A percentile compares a stretch with the other conserved stretches of the same genome.
These are phyloP conservation scores for Chloroceryle inda DNA, from an alignment of 2,797 vertebrate species.

Conservation along the genomic window DNA sequence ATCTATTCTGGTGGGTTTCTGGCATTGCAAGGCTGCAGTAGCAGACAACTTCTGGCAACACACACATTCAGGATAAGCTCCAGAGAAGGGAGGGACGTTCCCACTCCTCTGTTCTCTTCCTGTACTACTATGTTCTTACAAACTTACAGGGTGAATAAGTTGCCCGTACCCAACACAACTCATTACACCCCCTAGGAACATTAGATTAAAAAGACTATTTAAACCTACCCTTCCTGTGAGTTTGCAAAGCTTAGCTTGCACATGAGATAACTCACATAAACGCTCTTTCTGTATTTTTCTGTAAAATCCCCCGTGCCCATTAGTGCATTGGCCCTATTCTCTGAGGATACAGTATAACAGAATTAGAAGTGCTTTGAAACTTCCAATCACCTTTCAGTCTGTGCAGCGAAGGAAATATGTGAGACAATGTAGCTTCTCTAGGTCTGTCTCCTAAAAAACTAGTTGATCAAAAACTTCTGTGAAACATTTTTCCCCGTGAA, in stretches of 20 bases:
- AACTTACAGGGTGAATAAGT: background rate
- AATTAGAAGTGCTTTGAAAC: slow-evolving; percentile 54
- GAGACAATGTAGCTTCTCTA: background rate
- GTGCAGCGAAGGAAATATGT: background rate
- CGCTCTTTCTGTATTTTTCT: background rate
- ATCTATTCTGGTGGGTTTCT: background rate
- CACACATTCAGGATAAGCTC: background rate
- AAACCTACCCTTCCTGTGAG: background rate
- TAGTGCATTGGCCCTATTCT: background rate
- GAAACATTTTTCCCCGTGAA: background rate
- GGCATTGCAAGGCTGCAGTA: background rate
- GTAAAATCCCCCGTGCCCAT: background rate
- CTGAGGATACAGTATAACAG: background rate
- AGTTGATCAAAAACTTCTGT: background rate
- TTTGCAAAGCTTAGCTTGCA: background rate
- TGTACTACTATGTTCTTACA: background rate
- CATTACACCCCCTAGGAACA: background rate
- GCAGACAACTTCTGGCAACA: background rate
- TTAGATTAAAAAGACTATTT: background rate
- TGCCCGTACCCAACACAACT: background rate
- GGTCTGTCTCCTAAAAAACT: background rate
- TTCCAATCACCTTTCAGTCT: background rate
- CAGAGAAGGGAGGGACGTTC: background rate
- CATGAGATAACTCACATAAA: background rate
- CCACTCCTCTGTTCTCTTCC: background rate